Conservation (phyloP, 2,797 vertebrate species). For the Argentina silus region DNA sequence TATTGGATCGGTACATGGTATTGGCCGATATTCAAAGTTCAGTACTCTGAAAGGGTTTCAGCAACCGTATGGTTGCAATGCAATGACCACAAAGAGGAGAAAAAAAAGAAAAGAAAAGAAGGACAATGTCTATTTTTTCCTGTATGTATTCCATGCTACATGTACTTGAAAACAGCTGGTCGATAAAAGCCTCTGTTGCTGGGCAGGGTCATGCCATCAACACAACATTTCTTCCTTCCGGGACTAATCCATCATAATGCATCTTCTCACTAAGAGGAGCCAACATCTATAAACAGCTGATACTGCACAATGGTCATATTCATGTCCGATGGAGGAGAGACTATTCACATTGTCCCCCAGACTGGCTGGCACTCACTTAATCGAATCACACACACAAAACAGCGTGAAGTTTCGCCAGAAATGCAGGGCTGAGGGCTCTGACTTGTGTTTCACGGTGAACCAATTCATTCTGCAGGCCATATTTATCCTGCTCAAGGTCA, state of each 20-base stretch:
- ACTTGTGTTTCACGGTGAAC: background rate
- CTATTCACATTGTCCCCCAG: background rate
- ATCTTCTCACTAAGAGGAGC: constrained; percentile 29
- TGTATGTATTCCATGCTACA: background rate
- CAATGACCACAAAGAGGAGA: no score
- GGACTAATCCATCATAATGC: constrained; percentile 24
- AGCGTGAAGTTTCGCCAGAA: background rate
- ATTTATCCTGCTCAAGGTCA: background rate
- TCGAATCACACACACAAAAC: background rate
- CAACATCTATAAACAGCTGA: constrained; percentile 34
- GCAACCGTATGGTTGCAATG: background rate
- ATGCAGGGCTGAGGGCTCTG: background rate
- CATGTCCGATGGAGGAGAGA: constrained; percentile 32
- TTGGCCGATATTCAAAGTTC: no score
- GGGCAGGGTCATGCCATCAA: constrained; percentile 26
- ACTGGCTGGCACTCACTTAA: background rate
- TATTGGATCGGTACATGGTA: no score
- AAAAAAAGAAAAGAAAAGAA: background rate
- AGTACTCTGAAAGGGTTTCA: background rate
- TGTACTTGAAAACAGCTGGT: background rate
- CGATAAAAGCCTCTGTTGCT: background rate
- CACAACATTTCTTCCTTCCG: background rate
- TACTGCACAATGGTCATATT: constrained; percentile 39
- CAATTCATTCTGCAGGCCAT: background rate
- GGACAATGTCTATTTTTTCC: background rate